Evolutionary conservation across 2,797 vertebrate genomes (phyloP), one percentile per base, ranked within the genome.

Genomic region (Xiphophorus birchmanni): DNA sequence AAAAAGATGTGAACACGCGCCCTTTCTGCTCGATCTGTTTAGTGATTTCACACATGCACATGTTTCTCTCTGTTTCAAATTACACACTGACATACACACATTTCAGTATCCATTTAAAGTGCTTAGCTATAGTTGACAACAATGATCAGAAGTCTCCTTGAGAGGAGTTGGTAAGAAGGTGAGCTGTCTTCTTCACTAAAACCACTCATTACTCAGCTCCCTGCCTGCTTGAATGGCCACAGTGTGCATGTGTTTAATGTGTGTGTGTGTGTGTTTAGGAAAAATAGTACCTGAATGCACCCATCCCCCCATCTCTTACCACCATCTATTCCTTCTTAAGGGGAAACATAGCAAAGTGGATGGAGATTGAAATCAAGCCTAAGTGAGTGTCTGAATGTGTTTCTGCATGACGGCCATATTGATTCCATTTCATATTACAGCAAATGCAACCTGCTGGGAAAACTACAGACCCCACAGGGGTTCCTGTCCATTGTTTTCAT

Each of bases 61-160:
- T 75, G 78, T 84, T 73, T 52, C 40, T 44, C 42, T 76, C 35
- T 23, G 40, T 80, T 83, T 73, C 37, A 80, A 83, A 84, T 88
- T 74, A 87, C 87, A 79, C 72, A 76, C 76, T 79, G 65, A 80
- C 82, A 87, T 71, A 82, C 80, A 82, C 73, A 80, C 88, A 79
- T 79, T 81, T 86, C 80, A 71, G 90, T 87, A 83, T 90, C 90
- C 90, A 90, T 93, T 92, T 88, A 92, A 91, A 54, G 84, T 92
- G 85, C 90, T 93, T 91, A 93, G 92, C 92, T 88, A 83, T 91
- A 86, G 90, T 92, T 93, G 94, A 94, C 94, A 95, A 93, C 92
- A 92, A 91, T 94, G 93, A 94, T 95, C 94, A 94, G 93, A 94
- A 94, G 94, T 94, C 93, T 94, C 94, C 94, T 95, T 95, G 94